Evolutionary conservation across 1,140 invertebrate genomes (phyloP).

Genomic region (Drosophila chauvacae): DNA sequence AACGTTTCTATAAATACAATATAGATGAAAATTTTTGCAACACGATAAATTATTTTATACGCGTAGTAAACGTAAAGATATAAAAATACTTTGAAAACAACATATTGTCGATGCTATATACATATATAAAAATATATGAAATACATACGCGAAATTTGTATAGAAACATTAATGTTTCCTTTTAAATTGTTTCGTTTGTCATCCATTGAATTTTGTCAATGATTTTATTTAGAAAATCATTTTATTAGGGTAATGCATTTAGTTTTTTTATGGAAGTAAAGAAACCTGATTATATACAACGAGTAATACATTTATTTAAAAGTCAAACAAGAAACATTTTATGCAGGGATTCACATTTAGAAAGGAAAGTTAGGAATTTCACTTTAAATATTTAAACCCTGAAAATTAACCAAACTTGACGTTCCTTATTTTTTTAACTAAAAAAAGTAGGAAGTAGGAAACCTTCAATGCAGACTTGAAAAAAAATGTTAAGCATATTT

Average conservation of each 20-base stretch:
- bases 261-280: too few species aligned
- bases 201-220: background rate
- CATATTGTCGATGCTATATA: too few species aligned
- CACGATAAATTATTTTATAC: too few species aligned
- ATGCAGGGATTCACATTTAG: background rate
- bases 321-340: background rate
- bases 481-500: background rate
- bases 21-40: too few species aligned
- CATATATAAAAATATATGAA: background rate
- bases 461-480: background rate
- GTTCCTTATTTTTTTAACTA: background rate
- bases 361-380: background rate
- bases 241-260: too few species aligned
- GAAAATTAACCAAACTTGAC: background rate
- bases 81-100: too few species aligned
- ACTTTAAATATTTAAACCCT: background rate
- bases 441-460: background rate
- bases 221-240: background rate
- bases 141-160: background rate
- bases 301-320: background rate
- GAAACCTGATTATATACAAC: background rate
- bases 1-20: background rate
- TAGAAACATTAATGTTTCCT: background rate
- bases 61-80: too few species aligned
- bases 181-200: background rate